Evolutionary conservation across 37 sponge, comb jelly and placozoan species (phyloP).

Genomic region (Spongilla lacustris): DNA sequence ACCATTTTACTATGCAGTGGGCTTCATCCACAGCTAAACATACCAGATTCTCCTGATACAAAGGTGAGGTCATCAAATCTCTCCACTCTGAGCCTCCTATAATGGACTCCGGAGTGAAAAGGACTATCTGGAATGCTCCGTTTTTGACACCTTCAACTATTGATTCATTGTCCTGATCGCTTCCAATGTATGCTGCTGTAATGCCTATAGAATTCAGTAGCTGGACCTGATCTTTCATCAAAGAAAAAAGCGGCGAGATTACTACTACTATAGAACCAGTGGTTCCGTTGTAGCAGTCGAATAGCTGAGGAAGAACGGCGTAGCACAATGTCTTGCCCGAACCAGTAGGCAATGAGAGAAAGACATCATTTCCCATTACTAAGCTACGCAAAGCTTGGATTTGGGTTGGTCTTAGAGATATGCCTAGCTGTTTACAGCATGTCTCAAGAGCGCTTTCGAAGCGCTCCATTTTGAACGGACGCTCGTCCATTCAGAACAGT

Average conservation of each 20-base stretch:
- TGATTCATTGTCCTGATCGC: neutral
- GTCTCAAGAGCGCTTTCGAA: no score
- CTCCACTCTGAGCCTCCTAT: conserved; percentile 10
- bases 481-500: no score
- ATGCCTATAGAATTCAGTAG: conserved; percentile 4
- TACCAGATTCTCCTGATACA: neutral
- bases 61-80: neutral
- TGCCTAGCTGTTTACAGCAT: no score
- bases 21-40: conserved; percentile 40
- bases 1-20: conserved; percentile 37
- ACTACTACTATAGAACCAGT: conserved; percentile 26
- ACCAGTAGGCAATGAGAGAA: conserved; percentile 32
- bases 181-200: conserved; percentile 2
- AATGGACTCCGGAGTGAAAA: conserved; percentile 32
- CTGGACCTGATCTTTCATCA: conserved; percentile 40
- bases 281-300: conserved; percentile 14
- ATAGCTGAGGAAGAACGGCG: conserved; percentile 1
- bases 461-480: no score
- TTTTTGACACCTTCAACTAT: neutral
- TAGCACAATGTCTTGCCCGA: conserved; percentile 32
- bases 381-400: conserved; percentile 3
- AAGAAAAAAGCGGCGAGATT: conserved; percentile 28
- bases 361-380: conserved; percentile 12
- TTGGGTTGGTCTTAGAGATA: conserved; percentile 6
- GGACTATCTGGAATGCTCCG: conserved; percentile 27